Base-by-base conservation (phyloP, 2,888 invertebrate genomes). In the Hypselothyrea guttata region DNA sequence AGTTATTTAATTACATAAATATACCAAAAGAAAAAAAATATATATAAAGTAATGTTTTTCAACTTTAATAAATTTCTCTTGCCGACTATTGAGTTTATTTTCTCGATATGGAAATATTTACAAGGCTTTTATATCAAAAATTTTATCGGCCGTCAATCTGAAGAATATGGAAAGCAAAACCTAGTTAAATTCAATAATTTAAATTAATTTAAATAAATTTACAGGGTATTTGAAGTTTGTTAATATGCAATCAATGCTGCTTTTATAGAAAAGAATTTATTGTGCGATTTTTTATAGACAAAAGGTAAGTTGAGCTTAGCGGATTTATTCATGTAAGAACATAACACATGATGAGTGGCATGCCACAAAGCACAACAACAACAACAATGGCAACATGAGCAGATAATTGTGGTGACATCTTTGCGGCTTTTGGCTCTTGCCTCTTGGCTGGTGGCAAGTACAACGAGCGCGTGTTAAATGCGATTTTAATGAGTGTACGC, bases 351-450 rank as follows among this genome's bases (percentile, higher is more conserved):
- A 61, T 76, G 59, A 56, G 62, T 59, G 62, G 60, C 66, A 63
- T 52, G 68, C 68, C 68, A 49, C 68, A 68, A 47, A 13, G 42
- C 7, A 34, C 5, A 64, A 30, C 22, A 40, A 7, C 44, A 30
- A 34, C 11, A 8, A 16, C 27, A 9, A 18, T 12, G 18, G 31
- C 28, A 12, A 13, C 18, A 33, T 16, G 5, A 28, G 31, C 56
- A 71, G 64, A 57, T 72, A 83, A 81, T 69, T 76, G 76, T 76
- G 45, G 71, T 56, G 65, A 55, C 56, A 63, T 59, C 45, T 67
- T 60, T 64, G 59, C 33, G 76, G 72, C 48, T 37, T 48, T 63
- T 58, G 34, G n/a, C n/a, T n/a, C n/a, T n/a, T n/a, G n/a, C n/a
- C n/a, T n/a, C n/a, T n/a, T n/a, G n/a, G n/a, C n/a, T n/a, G n/a